These are phyloP conservation scores for Zaprionus africanus DNA, from an alignment of 1,140 invertebrate species.

Conservation along the genomic window DNA sequence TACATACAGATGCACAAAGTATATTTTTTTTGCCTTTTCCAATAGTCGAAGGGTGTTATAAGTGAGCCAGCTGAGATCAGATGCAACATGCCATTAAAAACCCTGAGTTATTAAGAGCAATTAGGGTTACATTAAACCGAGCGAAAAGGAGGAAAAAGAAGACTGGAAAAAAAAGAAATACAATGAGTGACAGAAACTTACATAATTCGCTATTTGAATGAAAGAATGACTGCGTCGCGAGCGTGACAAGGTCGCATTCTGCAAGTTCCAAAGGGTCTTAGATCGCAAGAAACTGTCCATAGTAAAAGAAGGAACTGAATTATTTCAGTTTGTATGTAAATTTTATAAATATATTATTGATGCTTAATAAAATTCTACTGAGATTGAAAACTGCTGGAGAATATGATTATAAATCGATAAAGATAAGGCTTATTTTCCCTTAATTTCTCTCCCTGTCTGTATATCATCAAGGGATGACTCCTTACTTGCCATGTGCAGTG, in stretches of 20 bases:
- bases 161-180: not conserved
- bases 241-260: not conserved
- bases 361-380: not conserved
- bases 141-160: too few species aligned
- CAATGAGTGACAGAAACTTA: not conserved
- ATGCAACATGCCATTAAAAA: too few species aligned
- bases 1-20: too few species aligned
- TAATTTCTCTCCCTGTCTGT: not conserved
- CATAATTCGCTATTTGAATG: not conserved
- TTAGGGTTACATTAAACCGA: too few species aligned
- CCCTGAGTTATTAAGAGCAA: too few species aligned
- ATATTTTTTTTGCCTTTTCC: too few species aligned
- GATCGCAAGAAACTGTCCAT: not conserved
- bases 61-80: too few species aligned
- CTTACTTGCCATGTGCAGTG: constrained; percentile 16
- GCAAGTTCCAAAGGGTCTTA: not conserved
- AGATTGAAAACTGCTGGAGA: not conserved
- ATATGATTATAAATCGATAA: not conserved
- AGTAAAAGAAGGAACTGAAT: not conserved
- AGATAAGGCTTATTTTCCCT: not conserved
- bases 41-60: too few species aligned
- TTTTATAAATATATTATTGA: not conserved
- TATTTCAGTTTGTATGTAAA: not conserved
- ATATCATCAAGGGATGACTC: not conserved
- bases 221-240: not conserved